Evolutionary conservation across 35 echinoderm and acorn worm genomes (phyloP).

Genomic region (Apostichopus californicus): DNA sequence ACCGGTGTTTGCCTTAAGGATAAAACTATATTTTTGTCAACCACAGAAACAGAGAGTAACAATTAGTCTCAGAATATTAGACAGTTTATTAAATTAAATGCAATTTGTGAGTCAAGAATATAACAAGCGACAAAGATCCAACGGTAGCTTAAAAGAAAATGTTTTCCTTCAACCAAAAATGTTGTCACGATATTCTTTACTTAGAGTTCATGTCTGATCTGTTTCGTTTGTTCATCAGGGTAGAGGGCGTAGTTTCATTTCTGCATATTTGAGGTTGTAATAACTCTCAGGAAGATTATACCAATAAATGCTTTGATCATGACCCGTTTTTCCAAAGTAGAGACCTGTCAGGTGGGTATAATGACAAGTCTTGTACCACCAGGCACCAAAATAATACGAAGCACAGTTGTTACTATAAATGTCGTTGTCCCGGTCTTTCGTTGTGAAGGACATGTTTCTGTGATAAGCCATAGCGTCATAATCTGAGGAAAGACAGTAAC

Average conservation of each 20-base stretch:
- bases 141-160: too few species aligned
- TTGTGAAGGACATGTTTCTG: conserved; percentile 19
- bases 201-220: too few species aligned
- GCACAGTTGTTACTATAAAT: neutral
- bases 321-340: conserved; percentile 1
- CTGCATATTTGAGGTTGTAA: conserved; percentile 16
- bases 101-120: too few species aligned
- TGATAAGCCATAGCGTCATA: conserved; percentile 13
- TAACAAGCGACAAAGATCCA: too few species aligned
- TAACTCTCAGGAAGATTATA: neutral
- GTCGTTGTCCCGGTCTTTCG: conserved; percentile 22
- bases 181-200: too few species aligned
- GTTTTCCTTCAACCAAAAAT: too few species aligned
- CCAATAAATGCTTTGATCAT: neutral
- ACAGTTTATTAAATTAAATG: too few species aligned
- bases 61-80: too few species aligned
- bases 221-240: neutral
- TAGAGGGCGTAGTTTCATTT: neutral
- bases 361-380: conserved; percentile 1
- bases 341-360: neutral
- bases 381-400: neutral
- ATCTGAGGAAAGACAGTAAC: neutral
- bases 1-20: too few species aligned
- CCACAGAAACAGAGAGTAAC: too few species aligned
- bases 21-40: too few species aligned